Base-by-base conservation (phyloP, 2,888 invertebrate species). In the Orchestes rusci region DNA sequence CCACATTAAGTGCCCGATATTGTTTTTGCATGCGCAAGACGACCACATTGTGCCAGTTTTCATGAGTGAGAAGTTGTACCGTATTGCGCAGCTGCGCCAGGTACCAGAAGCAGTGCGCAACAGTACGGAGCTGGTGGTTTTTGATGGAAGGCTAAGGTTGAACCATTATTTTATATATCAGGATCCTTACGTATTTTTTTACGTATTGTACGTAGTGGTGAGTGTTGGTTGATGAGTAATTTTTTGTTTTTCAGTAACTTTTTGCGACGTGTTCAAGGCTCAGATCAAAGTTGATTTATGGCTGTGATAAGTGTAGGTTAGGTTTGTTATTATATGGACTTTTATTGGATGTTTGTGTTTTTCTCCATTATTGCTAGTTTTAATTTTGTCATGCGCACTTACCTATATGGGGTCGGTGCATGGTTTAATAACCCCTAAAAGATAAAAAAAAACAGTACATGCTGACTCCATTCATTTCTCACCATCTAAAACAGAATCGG, bases 21-120 rank as follows among this genome's bases (percentile, higher is more conserved):
- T 94, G 59, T 89, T 96, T 54, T 70, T 96, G 18, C 95, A 95
- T 70, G 92, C 95, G 0, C 81, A 84, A 67, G 94, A 95, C 67
- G 96, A 96, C 67, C 71, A 73, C 34, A 77, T 94, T 28, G 84
- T 96, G 48, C 94, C 95, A 12, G 83, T 80, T 57, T 67, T 74
- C 16, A 75, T 94, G 37, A 94, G 91, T 1, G 68, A 79, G 53
- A 82, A 82, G 59, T 44, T 61, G 16, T 55, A 50, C 47, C 37
- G 51, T 18, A 56, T 57, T 33, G 51, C 59, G 17, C 39, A 30
- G 12, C 3, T 30, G 13, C 35, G 50, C 27, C 23, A 43, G 12
- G 28, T 45, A 4, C 23, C 42, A 36, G 33, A 43, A 34, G 20
- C 10, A 28, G 27, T 45, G 5, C 16, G n/a, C 39, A 41, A 34